Percentiles rank a stretch among this genome's conserved stretches.
Evolutionary conservation across 2,113 vertebrate genomes (phyloP).

Genomic region (Anhinga rufa): DNA sequence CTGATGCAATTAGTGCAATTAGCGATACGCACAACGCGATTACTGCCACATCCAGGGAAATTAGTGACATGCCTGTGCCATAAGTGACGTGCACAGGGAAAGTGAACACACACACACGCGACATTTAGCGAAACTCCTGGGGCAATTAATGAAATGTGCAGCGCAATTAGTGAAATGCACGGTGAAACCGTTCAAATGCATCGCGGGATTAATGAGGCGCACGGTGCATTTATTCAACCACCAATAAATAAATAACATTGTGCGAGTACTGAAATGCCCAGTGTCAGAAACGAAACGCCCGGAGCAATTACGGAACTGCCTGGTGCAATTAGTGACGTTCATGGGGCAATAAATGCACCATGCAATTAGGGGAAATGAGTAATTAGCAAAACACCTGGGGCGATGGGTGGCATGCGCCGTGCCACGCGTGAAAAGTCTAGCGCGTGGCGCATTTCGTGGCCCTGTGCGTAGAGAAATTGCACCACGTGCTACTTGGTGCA

Average conservation of each 20-base stretch:
- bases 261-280: too few species aligned
- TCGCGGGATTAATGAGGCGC: background rate
- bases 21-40: background rate
- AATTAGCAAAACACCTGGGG: background rate
- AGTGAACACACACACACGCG: background rate
- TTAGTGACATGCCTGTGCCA: background rate
- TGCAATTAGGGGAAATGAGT: background rate
- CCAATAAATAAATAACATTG: background rate
- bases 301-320: background rate
- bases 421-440: accelerated
- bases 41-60: background rate
- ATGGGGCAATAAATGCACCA: accelerated
- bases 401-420: accelerated
- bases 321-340: background rate
- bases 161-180: background rate
- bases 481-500: accelerated
- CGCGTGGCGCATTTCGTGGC: accelerated
- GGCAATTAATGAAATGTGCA: background rate
- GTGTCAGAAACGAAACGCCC: background rate
- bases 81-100: background rate
- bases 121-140: background rate
- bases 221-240: too few species aligned
- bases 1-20: background rate
- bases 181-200: background rate
- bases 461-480: accelerated